Evolutionary conservation across 37 sponge, comb jelly and placozoan genomes (phyloP).

Genomic region (Petrosia ficiformis): DNA sequence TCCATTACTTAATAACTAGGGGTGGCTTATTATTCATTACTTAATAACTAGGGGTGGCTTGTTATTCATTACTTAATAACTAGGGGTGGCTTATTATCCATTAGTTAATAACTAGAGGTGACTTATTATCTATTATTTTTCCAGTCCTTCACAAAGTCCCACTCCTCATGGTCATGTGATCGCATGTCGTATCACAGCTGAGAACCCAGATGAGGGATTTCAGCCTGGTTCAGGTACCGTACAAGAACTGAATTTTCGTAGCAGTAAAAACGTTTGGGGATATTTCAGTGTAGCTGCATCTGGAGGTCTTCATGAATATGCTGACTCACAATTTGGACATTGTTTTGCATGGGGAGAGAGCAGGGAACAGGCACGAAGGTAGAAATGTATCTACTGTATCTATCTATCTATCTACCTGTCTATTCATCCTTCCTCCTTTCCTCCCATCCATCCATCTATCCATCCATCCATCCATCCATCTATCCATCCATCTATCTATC

Average conservation of each 20-base stretch:
- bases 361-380: conserved; percentile 87
- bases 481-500: too few species aligned
- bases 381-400: conserved; percentile 10
- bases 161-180: conserved; percentile 93
- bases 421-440: too few species aligned
- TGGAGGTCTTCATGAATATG: conserved; percentile 99
- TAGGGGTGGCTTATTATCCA: neutral
- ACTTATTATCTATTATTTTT: neutral
- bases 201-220: conserved; percentile 99
- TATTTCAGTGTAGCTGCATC: conserved; percentile 97
- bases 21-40: neutral
- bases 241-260: conserved; percentile 92
- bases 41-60: too few species aligned
- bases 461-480: too few species aligned
- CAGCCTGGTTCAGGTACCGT: conserved; percentile 94
- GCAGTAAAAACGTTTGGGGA: conserved; percentile 97
- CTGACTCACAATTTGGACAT: conserved; percentile 99
- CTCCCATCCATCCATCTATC: too few species aligned
- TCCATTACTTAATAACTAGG: neutral
- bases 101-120: neutral
- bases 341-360: conserved; percentile 98
- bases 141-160: conserved; percentile 64
- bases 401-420: too few species aligned
- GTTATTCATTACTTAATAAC: neutral
- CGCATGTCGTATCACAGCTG: conserved; percentile 97